Evolutionary conservation across 2,797 vertebrate genomes (phyloP).

Genomic region (Tragopan temminckii): DNA sequence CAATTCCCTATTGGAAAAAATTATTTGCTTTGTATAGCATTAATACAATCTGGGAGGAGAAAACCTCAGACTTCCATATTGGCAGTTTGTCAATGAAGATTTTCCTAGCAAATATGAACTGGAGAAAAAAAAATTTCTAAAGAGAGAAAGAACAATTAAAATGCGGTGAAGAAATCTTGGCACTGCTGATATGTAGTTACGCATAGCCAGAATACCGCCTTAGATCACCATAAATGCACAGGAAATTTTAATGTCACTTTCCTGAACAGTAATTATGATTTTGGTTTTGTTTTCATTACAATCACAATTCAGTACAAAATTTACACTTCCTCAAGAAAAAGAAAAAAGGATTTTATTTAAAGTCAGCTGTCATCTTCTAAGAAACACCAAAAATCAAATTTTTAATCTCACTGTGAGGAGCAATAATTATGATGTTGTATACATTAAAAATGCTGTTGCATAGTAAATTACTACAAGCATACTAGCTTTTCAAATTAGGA

Average conservation of each 20-base stretch:
- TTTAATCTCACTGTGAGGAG: background rate
- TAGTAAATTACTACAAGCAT: background rate
- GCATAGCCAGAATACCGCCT: background rate
- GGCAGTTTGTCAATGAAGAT: background rate
- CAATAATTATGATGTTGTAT: background rate
- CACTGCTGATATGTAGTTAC: background rate
- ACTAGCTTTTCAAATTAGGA: background rate
- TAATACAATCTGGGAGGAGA: background rate
- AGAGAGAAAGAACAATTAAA: background rate
- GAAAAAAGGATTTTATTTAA: background rate
- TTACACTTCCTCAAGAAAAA: background rate
- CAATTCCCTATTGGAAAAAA: background rate
- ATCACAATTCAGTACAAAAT: background rate
- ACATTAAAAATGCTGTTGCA: background rate
- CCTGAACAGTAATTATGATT: background rate
- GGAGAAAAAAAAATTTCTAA: background rate
- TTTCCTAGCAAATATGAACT: background rate
- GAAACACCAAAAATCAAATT: background rate
- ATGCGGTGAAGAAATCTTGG: background rate
- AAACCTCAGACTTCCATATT: background rate
- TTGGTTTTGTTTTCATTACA: background rate
- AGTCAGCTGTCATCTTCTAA: background rate
- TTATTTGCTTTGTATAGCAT: background rate
- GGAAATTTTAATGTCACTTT: background rate
- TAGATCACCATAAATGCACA: background rate